Percentiles rank a stretch among this genome's conserved stretches.
These are phyloP conservation scores for Pogonocherus hispidulus DNA, from an alignment of 2,888 invertebrate species.

Conservation along the genomic window DNA sequence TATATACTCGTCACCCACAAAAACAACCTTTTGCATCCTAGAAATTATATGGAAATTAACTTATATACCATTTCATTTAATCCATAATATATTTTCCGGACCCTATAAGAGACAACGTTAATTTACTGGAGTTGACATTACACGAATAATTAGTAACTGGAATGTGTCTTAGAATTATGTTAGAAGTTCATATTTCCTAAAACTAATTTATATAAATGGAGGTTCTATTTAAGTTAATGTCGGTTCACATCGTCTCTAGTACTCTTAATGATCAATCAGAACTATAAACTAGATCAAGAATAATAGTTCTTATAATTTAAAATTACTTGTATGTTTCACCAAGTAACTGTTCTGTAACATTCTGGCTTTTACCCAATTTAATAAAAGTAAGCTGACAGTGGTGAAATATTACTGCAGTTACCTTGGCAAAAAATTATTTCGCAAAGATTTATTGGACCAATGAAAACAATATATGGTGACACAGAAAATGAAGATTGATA, in stretches of 20 bases:
- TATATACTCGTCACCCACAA: too few species aligned
- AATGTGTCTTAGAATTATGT: background rate
- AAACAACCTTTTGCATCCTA: too few species aligned
- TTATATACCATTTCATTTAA: too few species aligned
- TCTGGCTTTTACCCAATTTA: background rate
- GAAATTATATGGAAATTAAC: too few species aligned
- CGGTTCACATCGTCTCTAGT: background rate
- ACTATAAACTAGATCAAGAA: background rate
- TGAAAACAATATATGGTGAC: too few species aligned
- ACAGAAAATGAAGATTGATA: too few species aligned
- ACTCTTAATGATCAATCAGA: background rate
- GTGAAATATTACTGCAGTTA: slow-evolving; percentile 6
- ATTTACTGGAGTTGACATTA: background rate
- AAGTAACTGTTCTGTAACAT: background rate
- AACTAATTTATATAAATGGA: background rate
- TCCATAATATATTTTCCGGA: too few species aligned
- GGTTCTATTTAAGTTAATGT: background rate
- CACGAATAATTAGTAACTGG: background rate
- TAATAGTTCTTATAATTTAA: background rate
- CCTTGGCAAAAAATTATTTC: background rate
- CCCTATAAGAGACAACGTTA: background rate
- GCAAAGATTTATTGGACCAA: too few species aligned
- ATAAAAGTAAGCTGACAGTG: background rate
- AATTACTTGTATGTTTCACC: too few species aligned
- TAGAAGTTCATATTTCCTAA: background rate